Evolutionary conservation across 2,113 vertebrate genomes (phyloP).

Genomic region (Machaerirhynchus nigripectus): DNA sequence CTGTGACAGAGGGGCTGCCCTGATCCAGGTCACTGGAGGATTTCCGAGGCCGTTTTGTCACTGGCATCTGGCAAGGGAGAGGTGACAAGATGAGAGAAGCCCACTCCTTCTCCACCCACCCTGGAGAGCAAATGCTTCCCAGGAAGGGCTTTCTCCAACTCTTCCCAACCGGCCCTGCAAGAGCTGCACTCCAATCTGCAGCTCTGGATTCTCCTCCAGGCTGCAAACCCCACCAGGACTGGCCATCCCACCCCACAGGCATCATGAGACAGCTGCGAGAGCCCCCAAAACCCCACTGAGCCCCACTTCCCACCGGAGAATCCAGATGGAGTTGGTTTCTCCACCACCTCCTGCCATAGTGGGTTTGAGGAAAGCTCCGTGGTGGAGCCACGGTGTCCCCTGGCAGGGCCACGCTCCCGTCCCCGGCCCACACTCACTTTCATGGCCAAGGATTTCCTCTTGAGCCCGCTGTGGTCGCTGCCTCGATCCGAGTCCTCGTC

Average conservation of each 20-base stretch:
- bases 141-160: not conserved
- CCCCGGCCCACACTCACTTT: slow-evolving; percentile 56
- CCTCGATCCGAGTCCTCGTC: slow-evolving; percentile 86
- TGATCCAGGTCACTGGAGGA: slow-evolving; percentile 89
- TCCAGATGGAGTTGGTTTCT: not conserved
- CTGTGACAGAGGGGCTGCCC: slow-evolving; percentile 85
- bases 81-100: not conserved
- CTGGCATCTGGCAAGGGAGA: slow-evolving; percentile 49
- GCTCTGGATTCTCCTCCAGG: not conserved
- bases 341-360: accelerated
- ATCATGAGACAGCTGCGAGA: not conserved
- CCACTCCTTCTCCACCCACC: not conserved
- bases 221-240: not conserved
- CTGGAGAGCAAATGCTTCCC: accelerated
- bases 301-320: not conserved
- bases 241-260: not conserved
- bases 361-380: not conserved
- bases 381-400: accelerated
- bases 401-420: not conserved
- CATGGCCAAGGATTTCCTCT: slow-evolving; percentile 63
- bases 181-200: not conserved
- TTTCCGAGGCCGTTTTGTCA: slow-evolving; percentile 82
- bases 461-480: slow-evolving; percentile 80
- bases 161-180: accelerated
- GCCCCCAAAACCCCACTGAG: accelerated